These are phyloP conservation scores for Microhierax caerulescens DNA, from an alignment of 2,797 vertebrate genomes.

Conservation along the genomic window DNA sequence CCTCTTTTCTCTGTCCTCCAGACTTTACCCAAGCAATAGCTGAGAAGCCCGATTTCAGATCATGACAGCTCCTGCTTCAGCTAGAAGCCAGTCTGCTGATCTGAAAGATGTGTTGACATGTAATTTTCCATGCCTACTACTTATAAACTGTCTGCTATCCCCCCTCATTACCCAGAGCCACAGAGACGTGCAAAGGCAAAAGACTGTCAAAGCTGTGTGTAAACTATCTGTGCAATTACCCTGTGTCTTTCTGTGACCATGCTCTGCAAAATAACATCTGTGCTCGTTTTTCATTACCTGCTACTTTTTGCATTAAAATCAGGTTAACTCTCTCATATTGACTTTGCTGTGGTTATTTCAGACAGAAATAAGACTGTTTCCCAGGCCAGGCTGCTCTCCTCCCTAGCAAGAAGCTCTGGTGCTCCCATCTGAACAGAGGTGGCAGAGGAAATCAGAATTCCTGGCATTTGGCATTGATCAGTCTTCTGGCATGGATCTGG, in stretches of 20 bases:
- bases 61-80: background rate
- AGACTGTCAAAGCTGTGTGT: background rate
- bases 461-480: background rate
- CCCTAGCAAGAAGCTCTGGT: background rate
- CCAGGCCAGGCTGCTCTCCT: background rate
- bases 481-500: background rate
- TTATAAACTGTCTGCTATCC: background rate
- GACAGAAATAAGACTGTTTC: background rate
- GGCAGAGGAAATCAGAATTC: accelerated
- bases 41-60: background rate
- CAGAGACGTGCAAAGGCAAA: background rate
- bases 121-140: background rate
- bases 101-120: background rate
- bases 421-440: accelerated
- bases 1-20: background rate
- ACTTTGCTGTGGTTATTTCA: background rate
- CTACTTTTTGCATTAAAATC: background rate
- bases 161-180: background rate
- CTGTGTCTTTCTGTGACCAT: background rate
- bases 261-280: background rate
- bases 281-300: accelerated
- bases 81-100: background rate
- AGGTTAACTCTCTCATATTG: background rate
- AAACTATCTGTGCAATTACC: background rate
- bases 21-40: background rate